A percentile compares a stretch with the other conserved stretches of the same genome.
Conservation (phyloP, 2,113 vertebrate species). For the Solea senegalensis region DNA sequence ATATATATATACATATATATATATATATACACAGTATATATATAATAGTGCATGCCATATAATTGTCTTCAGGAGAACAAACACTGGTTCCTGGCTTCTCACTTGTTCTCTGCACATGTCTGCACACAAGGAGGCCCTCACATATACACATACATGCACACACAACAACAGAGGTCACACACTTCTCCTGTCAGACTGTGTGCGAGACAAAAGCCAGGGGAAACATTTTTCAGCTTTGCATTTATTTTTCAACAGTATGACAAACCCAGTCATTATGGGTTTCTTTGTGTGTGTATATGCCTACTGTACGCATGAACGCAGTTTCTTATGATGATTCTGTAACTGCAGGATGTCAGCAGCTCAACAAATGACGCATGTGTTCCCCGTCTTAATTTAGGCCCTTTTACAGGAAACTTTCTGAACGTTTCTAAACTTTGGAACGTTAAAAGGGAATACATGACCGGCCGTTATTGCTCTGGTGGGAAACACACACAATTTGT, state of each 20-base stretch:
- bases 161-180: constrained; percentile 19
- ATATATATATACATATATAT: too few species aligned
- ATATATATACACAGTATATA: too few species aligned
- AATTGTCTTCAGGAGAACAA: background rate
- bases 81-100: constrained; percentile 8
- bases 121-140: constrained; percentile 23
- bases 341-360: constrained; percentile 53
- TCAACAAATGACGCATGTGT: constrained; percentile 66
- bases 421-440: constrained; percentile 61
- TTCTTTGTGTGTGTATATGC: constrained; percentile 44
- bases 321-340: constrained; percentile 48
- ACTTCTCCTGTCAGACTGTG: constrained; percentile 21
- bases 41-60: too few species aligned
- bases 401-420: constrained; percentile 64
- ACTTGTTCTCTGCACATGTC: constrained; percentile 24
- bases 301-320: constrained; percentile 40
- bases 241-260: constrained; percentile 32
- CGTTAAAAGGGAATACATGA: constrained; percentile 56
- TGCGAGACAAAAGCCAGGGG: constrained; percentile 26
- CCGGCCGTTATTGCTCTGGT: constrained; percentile 28
- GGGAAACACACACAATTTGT: constrained; percentile 44
- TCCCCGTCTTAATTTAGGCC: constrained; percentile 60
- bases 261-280: constrained; percentile 62
- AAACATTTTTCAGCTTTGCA: constrained; percentile 42
- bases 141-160: constrained; percentile 17